These are phyloP conservation scores for Cheilosia urbana DNA, from an alignment of 2,888 invertebrate genomes.

Conservation along the genomic window DNA sequence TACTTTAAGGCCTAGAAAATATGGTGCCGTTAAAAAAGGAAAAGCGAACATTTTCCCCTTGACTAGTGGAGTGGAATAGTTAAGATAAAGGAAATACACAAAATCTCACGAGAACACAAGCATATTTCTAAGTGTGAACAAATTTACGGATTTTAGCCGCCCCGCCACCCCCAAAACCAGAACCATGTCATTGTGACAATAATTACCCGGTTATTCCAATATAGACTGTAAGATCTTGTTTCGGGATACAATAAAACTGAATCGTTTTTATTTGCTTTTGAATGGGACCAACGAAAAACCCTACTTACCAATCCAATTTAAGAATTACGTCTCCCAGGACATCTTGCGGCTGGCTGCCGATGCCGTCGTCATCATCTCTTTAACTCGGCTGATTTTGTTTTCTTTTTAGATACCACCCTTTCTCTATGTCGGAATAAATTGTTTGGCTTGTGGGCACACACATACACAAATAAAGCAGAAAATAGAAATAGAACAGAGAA, in stretches of 20 bases:
- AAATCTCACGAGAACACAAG: neutral
- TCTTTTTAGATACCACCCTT: conserved; percentile 1
- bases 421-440: conserved; percentile 47
- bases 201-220: conserved; percentile 35
- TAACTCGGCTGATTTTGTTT: conserved; percentile 21
- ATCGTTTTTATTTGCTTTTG: conserved; percentile 11
- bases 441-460: conserved; percentile 51
- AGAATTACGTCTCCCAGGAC: conserved; percentile 39
- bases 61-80: conserved; percentile 60
- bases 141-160: conserved; percentile 29
- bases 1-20: conserved; percentile 33
- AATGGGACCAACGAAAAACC: conserved; percentile 1
- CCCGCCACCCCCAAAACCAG: neutral
- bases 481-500: neutral
- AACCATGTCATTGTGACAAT: conserved; percentile 12
- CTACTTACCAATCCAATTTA: conserved; percentile 35
- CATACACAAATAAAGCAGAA: neutral
- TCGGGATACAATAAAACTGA: neutral
- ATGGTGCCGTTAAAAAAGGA: conserved; percentile 15
- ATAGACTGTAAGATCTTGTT: neutral
- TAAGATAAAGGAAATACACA: conserved; percentile 46
- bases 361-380: conserved; percentile 35
- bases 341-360: conserved; percentile 33
- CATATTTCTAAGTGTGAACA: conserved; percentile 15
- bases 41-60: conserved; percentile 13